These are phyloP conservation scores for Rutpela maculata DNA, from an alignment of 2,888 invertebrate genomes.

Conservation along the genomic window DNA sequence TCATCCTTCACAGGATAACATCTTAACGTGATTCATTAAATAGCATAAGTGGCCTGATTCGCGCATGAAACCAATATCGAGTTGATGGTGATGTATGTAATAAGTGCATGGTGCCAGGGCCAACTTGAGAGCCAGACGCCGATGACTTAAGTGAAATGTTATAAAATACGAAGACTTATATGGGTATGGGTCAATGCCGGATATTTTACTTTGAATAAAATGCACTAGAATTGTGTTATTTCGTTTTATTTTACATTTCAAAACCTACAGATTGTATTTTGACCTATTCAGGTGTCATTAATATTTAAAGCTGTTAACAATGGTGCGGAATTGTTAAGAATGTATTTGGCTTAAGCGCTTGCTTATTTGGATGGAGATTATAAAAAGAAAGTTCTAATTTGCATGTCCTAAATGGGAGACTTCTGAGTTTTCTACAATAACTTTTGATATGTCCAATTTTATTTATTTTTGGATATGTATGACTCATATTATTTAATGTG, in stretches of 20 bases:
- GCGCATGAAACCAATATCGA: neutral
- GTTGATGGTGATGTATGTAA: conserved; percentile 49
- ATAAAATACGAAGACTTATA: conserved; percentile 61
- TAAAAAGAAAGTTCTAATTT: conserved; percentile 6
- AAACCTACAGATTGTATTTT: neutral
- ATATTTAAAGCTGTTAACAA: neutral
- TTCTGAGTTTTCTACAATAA: neutral
- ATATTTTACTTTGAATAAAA: conserved; percentile 35
- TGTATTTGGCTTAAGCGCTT: neutral
- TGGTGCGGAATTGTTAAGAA: conserved; percentile 1
- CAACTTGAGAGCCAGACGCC: conserved; percentile 52
- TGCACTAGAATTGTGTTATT: conserved; percentile 20
- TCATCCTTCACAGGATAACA: neutral
- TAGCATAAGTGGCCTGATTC: conserved; percentile 13
- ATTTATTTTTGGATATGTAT: neutral
- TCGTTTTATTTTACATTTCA: neutral
- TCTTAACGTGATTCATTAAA: conserved; percentile 3
- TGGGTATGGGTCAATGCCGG: conserved; percentile 65
- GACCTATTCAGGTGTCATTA: neutral
- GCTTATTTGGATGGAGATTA: conserved; percentile 1
- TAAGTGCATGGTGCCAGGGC: conserved; percentile 57
- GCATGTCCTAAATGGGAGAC: neutral
- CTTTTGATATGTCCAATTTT: neutral
- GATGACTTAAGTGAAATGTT: conserved; percentile 52
- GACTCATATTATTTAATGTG: neutral